phyloP scores from a whole-genome alignment of 2,797 vertebrate species.

The Hydrocynus forskahlii region DNA sequence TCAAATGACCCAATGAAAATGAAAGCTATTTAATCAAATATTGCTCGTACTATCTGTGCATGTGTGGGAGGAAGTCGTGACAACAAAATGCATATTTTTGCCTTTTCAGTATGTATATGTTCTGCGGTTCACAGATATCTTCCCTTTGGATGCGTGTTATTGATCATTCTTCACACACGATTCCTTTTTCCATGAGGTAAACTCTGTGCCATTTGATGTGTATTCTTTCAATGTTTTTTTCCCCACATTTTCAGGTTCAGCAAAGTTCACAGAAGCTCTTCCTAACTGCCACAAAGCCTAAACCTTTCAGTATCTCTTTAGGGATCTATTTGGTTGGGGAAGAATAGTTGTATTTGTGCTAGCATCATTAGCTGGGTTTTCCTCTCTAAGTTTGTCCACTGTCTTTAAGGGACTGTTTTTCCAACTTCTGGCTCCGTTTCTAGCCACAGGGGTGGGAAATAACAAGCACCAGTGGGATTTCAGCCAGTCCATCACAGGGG shows the following conservation, averaged over 20 bases:
- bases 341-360: constrained; percentile 56
- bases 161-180: not conserved
- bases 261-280: constrained; percentile 10
- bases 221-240: not conserved
- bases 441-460: constrained; percentile 84
- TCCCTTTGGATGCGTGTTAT: constrained; percentile 6
- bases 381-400: constrained; percentile 60
- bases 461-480: constrained; percentile 85
- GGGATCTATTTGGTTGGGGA: constrained; percentile 50
- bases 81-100: constrained; percentile 14
- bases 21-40: not conserved
- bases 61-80: not conserved
- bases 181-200: not conserved
- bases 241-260: not conserved
- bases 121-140: not conserved
- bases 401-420: constrained; percentile 55
- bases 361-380: constrained; percentile 69
- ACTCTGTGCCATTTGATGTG: constrained; percentile 1
- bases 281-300: constrained; percentile 42
- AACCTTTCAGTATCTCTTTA: constrained; percentile 50
- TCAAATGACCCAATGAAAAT: no score
- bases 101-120: not conserved
- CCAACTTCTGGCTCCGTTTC: constrained; percentile 64
- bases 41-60: not conserved
- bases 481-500: constrained; percentile 57